Evolutionary conservation across 2,113 vertebrate genomes (phyloP), one percentile per base, ranked within the genome.

Genomic region (Pedionomus torquatus): DNA sequence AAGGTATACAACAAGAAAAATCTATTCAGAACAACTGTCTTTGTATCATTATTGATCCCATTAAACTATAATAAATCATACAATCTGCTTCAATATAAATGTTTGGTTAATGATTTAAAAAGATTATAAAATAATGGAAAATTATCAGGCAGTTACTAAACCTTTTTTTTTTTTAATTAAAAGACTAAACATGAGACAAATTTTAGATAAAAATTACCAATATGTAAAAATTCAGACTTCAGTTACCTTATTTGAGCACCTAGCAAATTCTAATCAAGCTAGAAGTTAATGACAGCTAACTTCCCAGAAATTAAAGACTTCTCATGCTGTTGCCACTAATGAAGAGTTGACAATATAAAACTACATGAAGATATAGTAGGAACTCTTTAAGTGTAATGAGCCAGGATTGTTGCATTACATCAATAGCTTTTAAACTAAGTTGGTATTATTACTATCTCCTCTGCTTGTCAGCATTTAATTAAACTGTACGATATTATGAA

Each of bases 221-320:
- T 52, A 92, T 13, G 43, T 70, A 95, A 90, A 95, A 95, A 92
- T 83, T 87, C 43, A 85, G 86, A 83, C 91, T 88, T 15, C 10
- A 44, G 26, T 93, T 93, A 80, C 83, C 76, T 82, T 46, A 35
- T 90, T 79, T 97, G 37, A 83, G 11, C 51, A 89, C 93, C 80
- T 86, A 51, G 77, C 20, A 94, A 93, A 86, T 71, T 95, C 41
- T 78, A 65, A 90, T 95, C 94, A 97, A 95, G 44, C 48, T 87
- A 92, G 52, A 75, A 93, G 61, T 86, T 96, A 97, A 96, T 89
- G 66, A 80, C 86, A 94, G 46, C 7, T 93, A 68, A 60, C 69
- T 95, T 86, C 85, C 17, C 57, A 85, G 79, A 97, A 95, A 93
- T 48, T 43, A 92, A 97, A 94, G 54, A 20, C 76, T 61, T 89